A percentile compares a stretch with the other conserved stretches of the same genome.
phyloP scores from a whole-genome alignment of 2,888 invertebrate genomes.

The Drosophila kambysellisi region DNA sequence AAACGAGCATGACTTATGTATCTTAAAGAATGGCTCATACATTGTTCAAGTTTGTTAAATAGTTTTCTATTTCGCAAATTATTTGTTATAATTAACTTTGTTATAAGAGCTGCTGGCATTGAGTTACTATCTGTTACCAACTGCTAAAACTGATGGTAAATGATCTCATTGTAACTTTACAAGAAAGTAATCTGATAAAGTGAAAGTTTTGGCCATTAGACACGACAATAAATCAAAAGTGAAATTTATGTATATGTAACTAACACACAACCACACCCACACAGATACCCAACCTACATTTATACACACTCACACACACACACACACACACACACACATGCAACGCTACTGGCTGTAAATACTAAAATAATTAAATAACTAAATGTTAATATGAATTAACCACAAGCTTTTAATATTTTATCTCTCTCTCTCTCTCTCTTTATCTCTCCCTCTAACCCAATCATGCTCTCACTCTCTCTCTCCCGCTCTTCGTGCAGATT shows the following conservation, averaged over 20 bases:
- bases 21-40: background rate
- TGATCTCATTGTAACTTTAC: background rate
- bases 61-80: background rate
- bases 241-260: conserved; percentile 1
- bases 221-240: background rate
- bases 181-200: background rate
- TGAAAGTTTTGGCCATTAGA: conserved; percentile 1
- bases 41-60: background rate
- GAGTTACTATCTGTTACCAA: background rate
- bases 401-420: conserved; percentile 46
- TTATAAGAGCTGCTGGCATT: background rate
- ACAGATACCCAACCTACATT: background rate
- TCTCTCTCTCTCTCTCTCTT: conserved; percentile 47
- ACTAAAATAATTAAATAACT: conserved; percentile 14
- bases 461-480: conserved; percentile 9
- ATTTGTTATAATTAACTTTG: conserved; percentile 1
- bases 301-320: background rate
- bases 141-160: background rate
- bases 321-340: conserved; percentile 14
- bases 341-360: conserved; percentile 33
- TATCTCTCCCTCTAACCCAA: conserved; percentile 34
- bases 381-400: conserved; percentile 24
- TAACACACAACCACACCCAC: background rate
- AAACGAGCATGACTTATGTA: too few relatives aligned
- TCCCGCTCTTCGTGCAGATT: conserved; percentile 41